Evolutionary conservation across 2,113 vertebrate species (phyloP), one percentile per base, ranked within the genome.

Genomic region (Xiphorhynchus elegans): DNA sequence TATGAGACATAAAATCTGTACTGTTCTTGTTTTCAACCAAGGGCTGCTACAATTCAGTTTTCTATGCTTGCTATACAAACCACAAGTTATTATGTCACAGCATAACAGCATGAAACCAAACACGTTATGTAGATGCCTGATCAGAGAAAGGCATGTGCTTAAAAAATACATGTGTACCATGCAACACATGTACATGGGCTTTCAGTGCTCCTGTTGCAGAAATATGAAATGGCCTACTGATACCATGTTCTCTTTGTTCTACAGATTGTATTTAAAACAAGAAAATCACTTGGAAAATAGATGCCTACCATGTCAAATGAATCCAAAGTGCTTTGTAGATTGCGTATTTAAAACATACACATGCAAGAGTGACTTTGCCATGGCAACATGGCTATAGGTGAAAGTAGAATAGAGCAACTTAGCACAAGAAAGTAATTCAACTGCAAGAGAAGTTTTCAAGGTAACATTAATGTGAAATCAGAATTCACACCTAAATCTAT

Each of bases 291-390:
- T 69, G 46, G 53, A 83, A 79, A 90, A 79, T 31, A 66, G 67
- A 42, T 67, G 52, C 17, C n/a, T 85, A 12, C 33, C 17, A 13
- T 60, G 62, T 37, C 70, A 84, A 63, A 91, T 40, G 49, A 94
- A 37, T 40, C 29, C 23, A 28, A 42, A 92, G 55, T 52, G 49
- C 62, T 92, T 73, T 85, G 53, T 44, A 42, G 47, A 46, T 37
- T 74, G 33, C 53, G 46, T 31, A 20, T 88, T 87, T 84, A 81
- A 91, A 96, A 70, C 39, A 28, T 44, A 79, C 20, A 42, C 23
- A 26, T 39, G 31, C 73, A 39, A 79, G 63, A 87, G 67, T 85
- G 68, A 55, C 88, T 91, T 90, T 90, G 55, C 88, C 42, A 93
- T 80, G 68, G 88, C 86, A 94, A 92, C 29, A 0, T 3, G 16